phyloP scores from a whole-genome alignment of 2,797 vertebrate species.

The Ficedula albicollis region DNA sequence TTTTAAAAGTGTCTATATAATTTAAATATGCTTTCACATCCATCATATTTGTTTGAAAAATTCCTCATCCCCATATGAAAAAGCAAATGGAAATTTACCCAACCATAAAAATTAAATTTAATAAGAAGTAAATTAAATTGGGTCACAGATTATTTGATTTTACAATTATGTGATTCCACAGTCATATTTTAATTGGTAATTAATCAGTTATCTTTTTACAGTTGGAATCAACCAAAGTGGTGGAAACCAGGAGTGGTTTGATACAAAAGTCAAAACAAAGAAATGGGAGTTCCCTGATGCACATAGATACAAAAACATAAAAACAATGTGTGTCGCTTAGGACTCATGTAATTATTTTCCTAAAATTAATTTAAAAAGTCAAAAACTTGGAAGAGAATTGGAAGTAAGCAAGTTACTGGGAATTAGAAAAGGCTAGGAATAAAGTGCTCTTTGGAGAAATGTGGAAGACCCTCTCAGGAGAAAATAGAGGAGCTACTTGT shows the following conservation, averaged over 20 bases:
- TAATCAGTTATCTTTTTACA: not conserved
- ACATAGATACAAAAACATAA: not conserved
- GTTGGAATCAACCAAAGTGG: not conserved
- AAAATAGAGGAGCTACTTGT: not conserved
- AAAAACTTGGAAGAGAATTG: not conserved
- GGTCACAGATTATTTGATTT: not conserved
- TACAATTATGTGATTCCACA: not conserved
- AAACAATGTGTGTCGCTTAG: not conserved
- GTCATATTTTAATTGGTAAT: not conserved
- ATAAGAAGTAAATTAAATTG: not conserved
- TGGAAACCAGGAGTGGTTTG: not conserved
- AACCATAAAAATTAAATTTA: not conserved
- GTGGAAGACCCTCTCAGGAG: not conserved
- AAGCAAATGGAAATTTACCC: not conserved
- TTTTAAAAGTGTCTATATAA: not conserved
- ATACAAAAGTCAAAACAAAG: not conserved
- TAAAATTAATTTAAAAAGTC: not conserved
- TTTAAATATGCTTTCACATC: not conserved
- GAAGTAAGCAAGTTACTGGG: not conserved
- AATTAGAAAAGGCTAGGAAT: not conserved
- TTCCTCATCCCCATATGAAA: accelerated
- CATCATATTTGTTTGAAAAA: not conserved
- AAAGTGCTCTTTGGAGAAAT: not conserved
- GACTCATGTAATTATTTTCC: not conserved
- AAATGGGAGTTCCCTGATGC: not conserved